phyloP scores from a whole-genome alignment of 2,888 invertebrate genomes.

The Seira sanloemensis region DNA sequence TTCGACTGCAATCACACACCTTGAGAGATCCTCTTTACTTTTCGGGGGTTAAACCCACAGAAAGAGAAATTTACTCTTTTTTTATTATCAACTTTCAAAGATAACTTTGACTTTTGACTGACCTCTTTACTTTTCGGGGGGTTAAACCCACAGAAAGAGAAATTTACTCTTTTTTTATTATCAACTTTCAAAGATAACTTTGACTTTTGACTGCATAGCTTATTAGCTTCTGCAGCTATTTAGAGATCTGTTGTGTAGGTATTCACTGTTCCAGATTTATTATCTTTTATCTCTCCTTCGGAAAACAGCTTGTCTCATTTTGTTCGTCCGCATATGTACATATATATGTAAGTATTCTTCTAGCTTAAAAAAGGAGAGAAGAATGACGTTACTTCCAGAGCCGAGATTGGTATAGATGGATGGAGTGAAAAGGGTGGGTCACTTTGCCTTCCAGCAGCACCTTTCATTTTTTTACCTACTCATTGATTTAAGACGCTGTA shows the following conservation, averaged over 20 bases:
- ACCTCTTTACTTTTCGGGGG: too few relatives aligned
- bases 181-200: too few relatives aligned
- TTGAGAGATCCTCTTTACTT: too few relatives aligned
- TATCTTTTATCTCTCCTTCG: not conserved
- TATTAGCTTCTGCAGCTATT: not conserved
- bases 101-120: too few relatives aligned
- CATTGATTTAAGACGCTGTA: not conserved
- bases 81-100: not conserved
- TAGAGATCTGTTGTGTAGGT: not conserved
- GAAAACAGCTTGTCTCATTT: conserved; percentile 36
- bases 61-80: not conserved
- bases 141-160: not conserved
- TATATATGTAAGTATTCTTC: too few relatives aligned
- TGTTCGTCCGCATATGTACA: too few relatives aligned
- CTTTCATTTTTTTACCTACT: not conserved
- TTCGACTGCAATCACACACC: too few relatives aligned
- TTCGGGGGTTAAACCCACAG: not conserved
- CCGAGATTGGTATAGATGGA: conserved; percentile 7
- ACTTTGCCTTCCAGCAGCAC: conserved; percentile 59
- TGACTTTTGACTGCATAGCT: too few relatives aligned
- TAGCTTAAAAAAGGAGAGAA: conserved; percentile 20
- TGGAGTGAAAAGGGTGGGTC: conserved; percentile 50
- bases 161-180: not conserved
- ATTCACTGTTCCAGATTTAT: not conserved
- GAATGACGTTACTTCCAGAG: too few relatives aligned